Evolutionary conservation across 1,140 invertebrate genomes (phyloP).

Genomic region (Leucophenga varia): DNA sequence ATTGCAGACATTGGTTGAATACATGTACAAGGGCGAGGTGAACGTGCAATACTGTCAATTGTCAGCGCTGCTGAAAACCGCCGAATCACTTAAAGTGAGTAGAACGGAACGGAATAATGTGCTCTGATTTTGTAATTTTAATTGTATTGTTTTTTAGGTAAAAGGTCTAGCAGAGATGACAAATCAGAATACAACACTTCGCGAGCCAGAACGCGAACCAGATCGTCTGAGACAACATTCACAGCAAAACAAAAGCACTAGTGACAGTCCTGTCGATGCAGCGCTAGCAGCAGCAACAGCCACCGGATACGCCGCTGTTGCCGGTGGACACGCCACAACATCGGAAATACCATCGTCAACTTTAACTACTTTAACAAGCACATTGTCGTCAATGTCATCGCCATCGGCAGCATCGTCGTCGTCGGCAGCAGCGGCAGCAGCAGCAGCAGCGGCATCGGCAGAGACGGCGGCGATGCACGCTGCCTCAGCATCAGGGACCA

Average conservation of each 20-base stretch:
- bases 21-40: conserved; percentile 96
- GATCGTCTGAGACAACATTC: conserved; percentile 52
- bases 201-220: conserved; percentile 54
- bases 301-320: conserved; percentile 15
- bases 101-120: no score
- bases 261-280: conserved; percentile 22
- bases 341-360: conserved; percentile 20
- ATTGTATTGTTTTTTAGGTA: conserved; percentile 57
- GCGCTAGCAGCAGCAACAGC: conserved; percentile 16
- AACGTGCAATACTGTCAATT: conserved; percentile 92
- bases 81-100: conserved; percentile 82
- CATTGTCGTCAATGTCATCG: conserved; percentile 5
- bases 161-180: conserved; percentile 92
- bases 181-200: conserved; percentile 67
- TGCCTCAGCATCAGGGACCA: background rate
- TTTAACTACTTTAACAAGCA: conserved; percentile 11
- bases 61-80: conserved; percentile 86
- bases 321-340: conserved; percentile 31
- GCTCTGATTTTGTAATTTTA: background rate
- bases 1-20: conserved; percentile 87
- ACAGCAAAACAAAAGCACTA: conserved; percentile 32
- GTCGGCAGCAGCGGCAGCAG: conserved; percentile 17
- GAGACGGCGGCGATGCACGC: background rate
- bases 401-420: conserved; percentile 9
- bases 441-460: conserved; percentile 14